Conservation (phyloP, 2,797 vertebrate genomes). For the Onychomys torridus region DNA sequence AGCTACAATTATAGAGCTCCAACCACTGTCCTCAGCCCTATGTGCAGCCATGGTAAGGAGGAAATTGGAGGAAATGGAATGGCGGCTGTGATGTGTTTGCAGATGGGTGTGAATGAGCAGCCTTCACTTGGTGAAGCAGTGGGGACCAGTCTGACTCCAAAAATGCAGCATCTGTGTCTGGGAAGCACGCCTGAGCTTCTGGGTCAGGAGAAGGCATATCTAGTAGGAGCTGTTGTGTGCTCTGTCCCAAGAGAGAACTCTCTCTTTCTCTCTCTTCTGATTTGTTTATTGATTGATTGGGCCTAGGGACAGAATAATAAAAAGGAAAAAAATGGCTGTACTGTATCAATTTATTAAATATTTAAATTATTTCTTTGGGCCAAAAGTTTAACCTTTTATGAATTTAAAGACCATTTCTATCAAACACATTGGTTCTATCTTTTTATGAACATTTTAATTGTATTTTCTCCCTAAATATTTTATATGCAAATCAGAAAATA, state of each 20-base stretch:
- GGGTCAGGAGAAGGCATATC: accelerated
- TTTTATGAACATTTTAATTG: neutral
- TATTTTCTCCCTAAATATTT: neutral
- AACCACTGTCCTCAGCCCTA: neutral
- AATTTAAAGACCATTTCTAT: neutral
- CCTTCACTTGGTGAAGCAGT: accelerated
- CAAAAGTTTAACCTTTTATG: neutral
- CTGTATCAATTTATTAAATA: neutral
- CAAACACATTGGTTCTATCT: neutral
- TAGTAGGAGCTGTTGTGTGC: neutral
- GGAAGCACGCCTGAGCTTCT: neutral
- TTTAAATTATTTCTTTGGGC: neutral
- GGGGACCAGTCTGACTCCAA: accelerated
- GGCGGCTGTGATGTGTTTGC: accelerated
- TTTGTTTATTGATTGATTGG: neutral
- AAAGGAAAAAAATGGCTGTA: neutral
- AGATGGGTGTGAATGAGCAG: accelerated
- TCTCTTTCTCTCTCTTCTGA: neutral
- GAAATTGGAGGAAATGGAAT: neutral
- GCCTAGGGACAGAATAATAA: too few relatives aligned
- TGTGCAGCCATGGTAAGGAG: neutral
- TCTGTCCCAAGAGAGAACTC: neutral
- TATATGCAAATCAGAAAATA: neutral
- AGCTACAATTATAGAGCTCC: too few relatives aligned
- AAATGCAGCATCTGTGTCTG: accelerated